Conservation (phyloP, 2,797 vertebrate genomes). For the Darevskia nairensis region DNA sequence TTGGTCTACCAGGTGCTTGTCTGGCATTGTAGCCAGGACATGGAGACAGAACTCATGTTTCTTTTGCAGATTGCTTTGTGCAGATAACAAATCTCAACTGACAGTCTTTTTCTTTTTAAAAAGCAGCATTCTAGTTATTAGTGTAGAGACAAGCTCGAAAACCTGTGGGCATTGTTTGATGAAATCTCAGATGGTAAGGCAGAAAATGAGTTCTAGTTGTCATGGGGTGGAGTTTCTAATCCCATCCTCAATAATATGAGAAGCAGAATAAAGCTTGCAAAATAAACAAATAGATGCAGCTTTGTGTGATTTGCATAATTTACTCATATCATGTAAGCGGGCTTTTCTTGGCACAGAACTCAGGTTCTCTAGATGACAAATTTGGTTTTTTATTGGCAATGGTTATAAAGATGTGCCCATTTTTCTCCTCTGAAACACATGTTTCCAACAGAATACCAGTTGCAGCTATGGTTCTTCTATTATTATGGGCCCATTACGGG, state of each 20-base stretch:
- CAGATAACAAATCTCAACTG: neutral
- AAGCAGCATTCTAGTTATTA: neutral
- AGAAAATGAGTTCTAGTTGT: neutral
- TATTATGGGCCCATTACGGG: constrained; percentile 29
- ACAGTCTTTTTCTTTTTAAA: neutral
- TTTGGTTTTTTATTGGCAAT: constrained; percentile 6
- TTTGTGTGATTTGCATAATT: neutral
- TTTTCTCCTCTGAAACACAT: constrained; percentile 22
- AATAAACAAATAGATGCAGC: neutral
- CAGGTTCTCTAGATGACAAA: constrained; percentile 17
- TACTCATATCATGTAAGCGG: neutral
- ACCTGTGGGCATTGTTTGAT: neutral
- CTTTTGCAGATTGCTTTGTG: neutral
- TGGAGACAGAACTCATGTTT: neutral
- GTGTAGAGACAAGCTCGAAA: neutral
- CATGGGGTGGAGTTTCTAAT: neutral
- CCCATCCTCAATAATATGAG: neutral
- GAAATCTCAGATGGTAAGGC: neutral
- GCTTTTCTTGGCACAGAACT: constrained; percentile 4
- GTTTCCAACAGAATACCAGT: constrained; percentile 18
- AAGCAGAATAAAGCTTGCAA: neutral
- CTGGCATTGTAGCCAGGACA: no score
- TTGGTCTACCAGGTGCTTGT: no score
- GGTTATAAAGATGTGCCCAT: constrained; percentile 14
- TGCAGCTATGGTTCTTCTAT: constrained; percentile 10